These are phyloP conservation scores for Aurelia aurita complex sp. Pacific DNA, from an alignment of 30 jellyfish, hydroid and myxozoan species.

Conservation along the genomic window DNA sequence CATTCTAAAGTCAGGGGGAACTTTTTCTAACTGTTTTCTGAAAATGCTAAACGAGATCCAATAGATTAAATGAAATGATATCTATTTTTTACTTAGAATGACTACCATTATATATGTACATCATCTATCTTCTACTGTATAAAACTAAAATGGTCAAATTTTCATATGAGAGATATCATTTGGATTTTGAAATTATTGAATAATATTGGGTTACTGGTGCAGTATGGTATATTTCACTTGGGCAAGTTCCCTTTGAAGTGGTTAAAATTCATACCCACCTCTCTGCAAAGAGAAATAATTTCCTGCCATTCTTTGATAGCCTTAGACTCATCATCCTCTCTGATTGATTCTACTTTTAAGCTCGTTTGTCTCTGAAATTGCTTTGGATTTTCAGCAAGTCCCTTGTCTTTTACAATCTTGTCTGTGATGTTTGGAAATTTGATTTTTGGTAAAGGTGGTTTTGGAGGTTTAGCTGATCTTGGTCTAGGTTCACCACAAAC, in stretches of 20 bases:
- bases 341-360: conserved; percentile 60
- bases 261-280: conserved; percentile 31
- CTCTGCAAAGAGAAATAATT: conserved; percentile 72
- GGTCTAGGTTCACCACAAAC: conserved; percentile 63
- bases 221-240: background rate
- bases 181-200: too few species aligned
- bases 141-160: too few species aligned
- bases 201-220: too few species aligned
- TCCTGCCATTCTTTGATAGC: conserved; percentile 87
- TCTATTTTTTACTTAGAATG: too few species aligned
- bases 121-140: too few species aligned
- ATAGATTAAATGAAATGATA: too few species aligned
- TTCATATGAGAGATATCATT: too few species aligned
- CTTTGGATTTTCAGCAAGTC: background rate
- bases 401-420: background rate
- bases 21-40: too few species aligned
- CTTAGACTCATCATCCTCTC: conserved; percentile 69
- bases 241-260: background rate
- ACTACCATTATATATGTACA: too few species aligned
- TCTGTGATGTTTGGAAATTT: too few species aligned
- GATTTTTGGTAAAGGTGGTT: conserved; percentile 36
- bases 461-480: conserved; percentile 17
- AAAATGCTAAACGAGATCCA: too few species aligned
- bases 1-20: too few species aligned
- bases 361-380: conserved; percentile 73